Evolutionary conservation across 1,140 invertebrate genomes (phyloP), one percentile per base, ranked within the genome.

Genomic region (Drosophila quadrilineata): DNA sequence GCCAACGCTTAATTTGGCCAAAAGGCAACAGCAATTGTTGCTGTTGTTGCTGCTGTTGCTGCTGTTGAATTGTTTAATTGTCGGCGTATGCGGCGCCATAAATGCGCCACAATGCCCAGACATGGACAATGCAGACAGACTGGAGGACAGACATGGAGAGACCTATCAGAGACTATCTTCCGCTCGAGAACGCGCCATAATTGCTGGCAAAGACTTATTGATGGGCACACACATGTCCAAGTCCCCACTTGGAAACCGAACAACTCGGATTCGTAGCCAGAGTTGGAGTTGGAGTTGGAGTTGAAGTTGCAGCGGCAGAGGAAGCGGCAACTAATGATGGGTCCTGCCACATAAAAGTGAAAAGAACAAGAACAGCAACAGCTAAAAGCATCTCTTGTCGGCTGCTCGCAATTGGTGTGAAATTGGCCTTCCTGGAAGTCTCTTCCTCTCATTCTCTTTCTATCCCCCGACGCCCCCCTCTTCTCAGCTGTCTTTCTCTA

Each of bases 31-130:
- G 69, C 77, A 76, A n/a, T 84, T 79, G 75, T 80, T 74, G 65
- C 50, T 73, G 59, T 16, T 17, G 38, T 38, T 29, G 28, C 19
- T 53, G 57, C 26, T 43, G 57, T 5, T 45, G 50, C 12, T 36
- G 49, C 12, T 56, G 50, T 26, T 48, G 60, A 76, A 84, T 84
- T 84, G 77, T 85, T 84, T 84, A 84, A 84, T 84, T 84, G 77
- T 71, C 79, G 54, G 53, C 74, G 74, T 84, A 77, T 74, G 77
- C 77, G 77, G 77, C 77, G 77, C 77, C 77, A 84, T 84, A 84
- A 85, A 84, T 82, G 77, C 77, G 43, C 46, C 48, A 76, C 73
- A 82, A 82, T 82, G 76, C 41, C 31, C 35, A 45, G 45, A 46
- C 48, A 36, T 33, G 59, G 24, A 40, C 57, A 48, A n/a, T n/a